Conservation (phyloP, 2,797 vertebrate genomes). For the Malurus leucopterus region DNA sequence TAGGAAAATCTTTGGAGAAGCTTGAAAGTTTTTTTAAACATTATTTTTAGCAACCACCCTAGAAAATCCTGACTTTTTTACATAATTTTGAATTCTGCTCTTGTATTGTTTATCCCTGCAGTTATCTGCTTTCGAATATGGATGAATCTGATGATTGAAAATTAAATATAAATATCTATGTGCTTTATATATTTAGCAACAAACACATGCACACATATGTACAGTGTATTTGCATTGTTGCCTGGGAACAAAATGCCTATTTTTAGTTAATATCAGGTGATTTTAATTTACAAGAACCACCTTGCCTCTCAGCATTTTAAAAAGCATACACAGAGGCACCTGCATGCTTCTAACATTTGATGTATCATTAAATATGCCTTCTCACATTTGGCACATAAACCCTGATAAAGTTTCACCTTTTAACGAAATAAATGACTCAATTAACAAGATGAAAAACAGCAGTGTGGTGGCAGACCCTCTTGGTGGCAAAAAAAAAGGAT, state of each 20-base stretch:
- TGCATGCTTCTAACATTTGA: constrained; percentile 61
- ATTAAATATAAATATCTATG: constrained; percentile 52
- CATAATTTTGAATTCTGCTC: constrained; percentile 28
- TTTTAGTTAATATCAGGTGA: constrained; percentile 50
- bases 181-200: constrained; percentile 48
- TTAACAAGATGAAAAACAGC: constrained; percentile 84
- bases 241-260: constrained; percentile 14
- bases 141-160: constrained; percentile 50
- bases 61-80: constrained; percentile 14
- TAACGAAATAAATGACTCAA: constrained; percentile 88
- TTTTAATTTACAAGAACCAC: constrained; percentile 11
- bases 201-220: neutral
- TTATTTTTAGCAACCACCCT: constrained; percentile 17
- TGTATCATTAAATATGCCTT: constrained; percentile 76
- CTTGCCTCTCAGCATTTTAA: constrained; percentile 4
- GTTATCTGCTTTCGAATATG: constrained; percentile 42
- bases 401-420: constrained; percentile 80
- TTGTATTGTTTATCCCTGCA: constrained; percentile 52
- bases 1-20: constrained; percentile 1
- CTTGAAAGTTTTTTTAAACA: neutral
- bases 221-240: neutral
- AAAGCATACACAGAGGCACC: constrained; percentile 37
- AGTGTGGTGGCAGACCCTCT: constrained; percentile 75
- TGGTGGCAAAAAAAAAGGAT: constrained; percentile 75
- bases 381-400: constrained; percentile 70